Percentiles rank a stretch among this genome's conserved stretches.
Conservation (phyloP, 2,113 vertebrate genomes). For the Carassius gibelio region DNA sequence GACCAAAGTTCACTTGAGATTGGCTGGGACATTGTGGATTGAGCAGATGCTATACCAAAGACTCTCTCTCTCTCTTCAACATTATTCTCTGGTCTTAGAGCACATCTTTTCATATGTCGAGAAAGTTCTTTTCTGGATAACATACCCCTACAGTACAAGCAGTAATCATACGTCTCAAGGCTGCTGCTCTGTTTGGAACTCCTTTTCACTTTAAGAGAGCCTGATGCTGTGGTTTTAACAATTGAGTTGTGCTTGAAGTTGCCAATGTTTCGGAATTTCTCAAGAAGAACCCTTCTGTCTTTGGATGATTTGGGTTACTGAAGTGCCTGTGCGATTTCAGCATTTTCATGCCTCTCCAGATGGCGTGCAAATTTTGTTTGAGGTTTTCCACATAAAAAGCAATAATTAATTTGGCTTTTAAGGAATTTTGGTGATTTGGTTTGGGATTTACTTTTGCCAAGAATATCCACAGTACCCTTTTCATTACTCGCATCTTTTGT, state of each 20-base stretch:
- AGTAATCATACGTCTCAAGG: not conserved
- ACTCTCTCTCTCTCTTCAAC: too few relatives aligned
- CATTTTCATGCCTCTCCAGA: conserved; percentile 32
- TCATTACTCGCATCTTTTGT: not conserved
- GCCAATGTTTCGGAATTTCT: conserved; percentile 16
- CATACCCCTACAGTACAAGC: too few relatives aligned
- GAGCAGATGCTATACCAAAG: too few relatives aligned
- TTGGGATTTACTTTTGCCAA: conserved; percentile 4
- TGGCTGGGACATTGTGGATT: conserved; percentile 32
- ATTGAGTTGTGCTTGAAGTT: conserved; percentile 42
- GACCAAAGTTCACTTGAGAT: conserved; percentile 47
- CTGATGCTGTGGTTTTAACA: conserved; percentile 39
- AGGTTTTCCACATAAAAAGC: conserved; percentile 43
- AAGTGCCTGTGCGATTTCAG: not conserved
- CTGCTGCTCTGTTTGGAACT: conserved; percentile 40
- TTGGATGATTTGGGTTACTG: conserved; percentile 26
- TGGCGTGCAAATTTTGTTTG: conserved; percentile 42
- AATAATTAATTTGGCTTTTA: conserved; percentile 44
- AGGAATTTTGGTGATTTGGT: not conserved
- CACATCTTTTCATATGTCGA: too few relatives aligned
- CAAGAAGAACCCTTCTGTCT: conserved; percentile 28
- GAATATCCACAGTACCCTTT: conserved; percentile 13
- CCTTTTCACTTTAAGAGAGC: conserved; percentile 49
- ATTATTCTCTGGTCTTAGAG: too few relatives aligned
- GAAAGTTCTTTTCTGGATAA: too few relatives aligned